Evolutionary conservation across 2,888 invertebrate species (phyloP).

Genomic region (Eupsilia transversa): DNA sequence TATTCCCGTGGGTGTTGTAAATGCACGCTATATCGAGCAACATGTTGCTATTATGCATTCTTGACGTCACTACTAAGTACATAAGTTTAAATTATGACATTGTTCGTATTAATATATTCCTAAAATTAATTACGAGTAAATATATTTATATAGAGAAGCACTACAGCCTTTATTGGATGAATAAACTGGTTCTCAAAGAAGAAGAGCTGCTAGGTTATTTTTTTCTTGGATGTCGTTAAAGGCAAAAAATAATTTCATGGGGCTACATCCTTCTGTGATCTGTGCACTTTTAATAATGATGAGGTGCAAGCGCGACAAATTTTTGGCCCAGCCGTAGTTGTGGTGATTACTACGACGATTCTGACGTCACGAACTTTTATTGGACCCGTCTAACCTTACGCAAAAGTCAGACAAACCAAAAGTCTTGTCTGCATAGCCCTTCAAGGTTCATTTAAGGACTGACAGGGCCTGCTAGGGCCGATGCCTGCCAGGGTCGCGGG

Average conservation of each 20-base stretch:
- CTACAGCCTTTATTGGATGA: not conserved
- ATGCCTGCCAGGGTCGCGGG: too few relatives aligned
- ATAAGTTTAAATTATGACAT: not conserved
- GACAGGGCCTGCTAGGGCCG: too few relatives aligned
- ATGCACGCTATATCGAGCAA: constrained; percentile 1
- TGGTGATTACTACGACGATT: not conserved
- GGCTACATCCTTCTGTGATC: not conserved
- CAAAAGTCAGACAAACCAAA: not conserved
- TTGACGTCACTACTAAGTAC: not conserved
- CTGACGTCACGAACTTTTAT: not conserved
- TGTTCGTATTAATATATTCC: not conserved
- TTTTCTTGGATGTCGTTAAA: not conserved
- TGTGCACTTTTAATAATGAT: not conserved
- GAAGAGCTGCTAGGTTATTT: not conserved
- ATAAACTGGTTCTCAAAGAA: not conserved
- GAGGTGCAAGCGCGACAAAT: not conserved
- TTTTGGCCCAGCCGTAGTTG: not conserved
- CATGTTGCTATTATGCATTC: not conserved
- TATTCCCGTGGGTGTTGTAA: constrained; percentile 13
- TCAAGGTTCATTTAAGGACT: too few relatives aligned
- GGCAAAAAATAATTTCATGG: not conserved
- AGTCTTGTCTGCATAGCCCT: not conserved
- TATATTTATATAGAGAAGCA: not conserved
- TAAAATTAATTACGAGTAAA: not conserved
- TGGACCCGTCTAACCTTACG: not conserved